Evolutionary conservation across 2,113 vertebrate genomes (phyloP).

Genomic region (Anser cygnoides): DNA sequence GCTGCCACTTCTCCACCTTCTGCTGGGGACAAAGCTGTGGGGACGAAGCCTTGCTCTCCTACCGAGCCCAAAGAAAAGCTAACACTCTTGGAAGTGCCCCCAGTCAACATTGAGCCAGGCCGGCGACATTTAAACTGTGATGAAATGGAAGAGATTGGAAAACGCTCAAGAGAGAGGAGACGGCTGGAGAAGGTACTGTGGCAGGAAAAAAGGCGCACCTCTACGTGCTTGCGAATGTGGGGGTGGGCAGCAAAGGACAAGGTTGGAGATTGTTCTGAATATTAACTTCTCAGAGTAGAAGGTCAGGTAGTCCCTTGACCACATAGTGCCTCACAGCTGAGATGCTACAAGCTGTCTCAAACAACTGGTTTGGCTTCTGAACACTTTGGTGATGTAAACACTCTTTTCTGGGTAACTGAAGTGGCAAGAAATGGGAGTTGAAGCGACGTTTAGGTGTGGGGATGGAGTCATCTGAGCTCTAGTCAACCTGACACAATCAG

Average conservation of each 20-base stretch:
- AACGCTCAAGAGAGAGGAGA: background rate
- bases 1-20: background rate
- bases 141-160: slow-evolving; percentile 54
- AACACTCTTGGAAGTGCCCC: slow-evolving; percentile 26
- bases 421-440: background rate
- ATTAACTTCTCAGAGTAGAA: background rate
- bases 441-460: background rate
- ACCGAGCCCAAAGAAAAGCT: background rate
- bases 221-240: fast-evolving
- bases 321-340: background rate
- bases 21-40: background rate
- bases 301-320: background rate
- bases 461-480: background rate
- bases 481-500: background rate
- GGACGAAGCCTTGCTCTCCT: background rate
- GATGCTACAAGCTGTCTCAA: background rate
- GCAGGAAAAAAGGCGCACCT: background rate
- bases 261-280: background rate
- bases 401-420: background rate
- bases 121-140: background rate
- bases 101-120: background rate
- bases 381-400: background rate
- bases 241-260: background rate
- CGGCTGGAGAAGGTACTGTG: background rate
- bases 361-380: background rate